These are phyloP conservation scores for Heliconius aoede DNA, from an alignment of 2,888 invertebrate species.

Conservation along the genomic window DNA sequence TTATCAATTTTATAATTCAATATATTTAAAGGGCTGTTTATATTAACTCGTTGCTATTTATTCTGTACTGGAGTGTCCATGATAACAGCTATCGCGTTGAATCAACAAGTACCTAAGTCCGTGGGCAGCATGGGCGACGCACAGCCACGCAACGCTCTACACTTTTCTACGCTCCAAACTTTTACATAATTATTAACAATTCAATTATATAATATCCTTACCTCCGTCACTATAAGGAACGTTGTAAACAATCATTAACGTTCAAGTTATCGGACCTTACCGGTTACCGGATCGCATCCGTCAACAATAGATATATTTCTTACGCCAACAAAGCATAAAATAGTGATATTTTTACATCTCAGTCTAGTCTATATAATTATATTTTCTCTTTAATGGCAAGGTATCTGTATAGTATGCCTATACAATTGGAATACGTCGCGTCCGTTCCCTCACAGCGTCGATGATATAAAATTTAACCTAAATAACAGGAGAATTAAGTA, in stretches of 20 bases:
- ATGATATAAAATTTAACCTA: slow-evolving; percentile 84
- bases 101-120: slow-evolving; percentile 1
- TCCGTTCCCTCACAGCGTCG: slow-evolving; percentile 81
- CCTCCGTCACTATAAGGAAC: slow-evolving; percentile 71
- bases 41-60: background rate
- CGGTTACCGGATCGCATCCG: slow-evolving; percentile 68
- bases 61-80: background rate
- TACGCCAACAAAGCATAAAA: slow-evolving; percentile 83
- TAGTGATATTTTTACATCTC: slow-evolving; percentile 84
- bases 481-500: slow-evolving; percentile 84
- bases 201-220: slow-evolving; percentile 68
- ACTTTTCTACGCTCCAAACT: slow-evolving; percentile 66
- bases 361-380: slow-evolving; percentile 84
- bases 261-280: slow-evolving; percentile 60
- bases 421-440: slow-evolving; percentile 78
- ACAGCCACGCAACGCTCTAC: slow-evolving; percentile 55
- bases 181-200: slow-evolving; percentile 69
- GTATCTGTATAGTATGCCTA: slow-evolving; percentile 83
- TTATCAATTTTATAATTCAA: background rate
- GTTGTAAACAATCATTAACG: slow-evolving; percentile 62
- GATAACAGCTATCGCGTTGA: no score
- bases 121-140: slow-evolving; percentile 48
- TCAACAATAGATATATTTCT: slow-evolving; percentile 75
- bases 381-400: slow-evolving; percentile 78
- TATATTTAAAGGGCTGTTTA: slow-evolving; percentile 4